Base-by-base conservation (phyloP, 2,888 invertebrate species). In the Galerucella nymphaeae region DNA sequence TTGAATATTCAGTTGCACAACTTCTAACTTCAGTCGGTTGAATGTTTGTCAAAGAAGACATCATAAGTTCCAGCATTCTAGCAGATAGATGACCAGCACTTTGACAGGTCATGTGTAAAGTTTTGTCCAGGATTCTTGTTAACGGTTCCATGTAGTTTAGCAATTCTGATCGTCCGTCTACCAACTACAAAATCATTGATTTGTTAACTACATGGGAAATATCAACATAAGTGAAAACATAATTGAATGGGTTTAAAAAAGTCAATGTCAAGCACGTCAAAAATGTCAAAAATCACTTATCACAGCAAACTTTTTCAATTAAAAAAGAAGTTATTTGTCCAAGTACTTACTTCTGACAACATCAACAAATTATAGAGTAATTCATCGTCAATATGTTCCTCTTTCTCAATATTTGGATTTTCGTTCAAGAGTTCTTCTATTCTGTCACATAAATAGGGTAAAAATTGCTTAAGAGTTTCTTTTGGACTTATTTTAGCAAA, bases 321-420 rank as follows among this genome's bases (percentile, higher is more conserved):
- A 6, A 30, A 30, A 30, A 6, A 8, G 1, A 30, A 0, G 8
- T 30, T 30, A 30, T 30, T 30, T 30, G 30, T 30, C 8, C 5
- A 30, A 5, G 8, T 70, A 68, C 70, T 73, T 74, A 82, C 90
- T 85, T 94, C 92, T 76, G 93, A 91, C 14, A 96, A 86, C 53
- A 96, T 85, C 0, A 93, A 89, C 69, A 96, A 85, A 80, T 94
- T 91, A 86, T 95, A 96, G 1, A 94, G 87, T 50, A 96, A 88
- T 78, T 94, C 93, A 76, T 93, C 91, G 75, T 95, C 94, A 8
- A 95, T 88, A 79, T 91, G 92, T 82, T 96, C 95, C 70, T 95
- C 94, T 66, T 90, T 91, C 18, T 90, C 82, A 50, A 91, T 86
- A 55, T 94, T 93, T 16, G 93, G 92, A 57, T 90, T 90, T 30